These are phyloP conservation scores for Tipula confusa DNA, from an alignment of 2,888 invertebrate genomes.

Conservation along the genomic window DNA sequence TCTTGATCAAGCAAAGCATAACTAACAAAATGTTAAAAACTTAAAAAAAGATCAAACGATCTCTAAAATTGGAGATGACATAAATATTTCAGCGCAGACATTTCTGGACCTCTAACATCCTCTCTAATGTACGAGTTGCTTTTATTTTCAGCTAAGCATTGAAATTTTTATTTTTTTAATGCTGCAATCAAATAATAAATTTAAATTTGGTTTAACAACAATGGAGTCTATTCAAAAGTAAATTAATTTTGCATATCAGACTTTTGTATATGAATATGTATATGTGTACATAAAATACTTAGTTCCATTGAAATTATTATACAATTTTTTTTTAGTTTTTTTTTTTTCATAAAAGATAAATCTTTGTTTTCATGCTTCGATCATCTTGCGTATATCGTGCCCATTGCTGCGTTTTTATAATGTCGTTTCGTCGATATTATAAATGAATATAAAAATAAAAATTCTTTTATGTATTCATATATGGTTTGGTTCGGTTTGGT, in stretches of 20 bases:
- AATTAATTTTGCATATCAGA: conserved; percentile 12
- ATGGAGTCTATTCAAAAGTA: conserved; percentile 9
- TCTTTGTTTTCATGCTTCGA: conserved; percentile 3
- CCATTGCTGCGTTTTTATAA: background rate
- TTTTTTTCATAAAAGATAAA: background rate
- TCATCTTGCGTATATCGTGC: background rate
- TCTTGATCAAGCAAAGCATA: conserved; percentile 1
- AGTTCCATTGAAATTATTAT: background rate
- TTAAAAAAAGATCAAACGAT: conserved; percentile 14
- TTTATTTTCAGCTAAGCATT: background rate
- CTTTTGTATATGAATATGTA: background rate
- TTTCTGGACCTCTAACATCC: background rate
- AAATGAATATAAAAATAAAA: background rate
- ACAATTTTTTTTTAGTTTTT: too few relatives aligned
- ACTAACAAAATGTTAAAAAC: background rate
- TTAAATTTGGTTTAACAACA: background rate
- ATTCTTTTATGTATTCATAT: background rate
- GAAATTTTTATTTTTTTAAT: background rate
- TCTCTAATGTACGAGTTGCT: background rate
- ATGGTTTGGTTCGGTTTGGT: background rate
- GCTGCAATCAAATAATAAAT: conserved; percentile 16
- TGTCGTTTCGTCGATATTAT: background rate
- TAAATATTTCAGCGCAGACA: background rate
- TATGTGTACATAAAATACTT: background rate
- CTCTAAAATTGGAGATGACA: conserved; percentile 20